These are phyloP conservation scores for Catamblyrhynchus diadema DNA, from an alignment of 2,797 vertebrate genomes.

Conservation along the genomic window DNA sequence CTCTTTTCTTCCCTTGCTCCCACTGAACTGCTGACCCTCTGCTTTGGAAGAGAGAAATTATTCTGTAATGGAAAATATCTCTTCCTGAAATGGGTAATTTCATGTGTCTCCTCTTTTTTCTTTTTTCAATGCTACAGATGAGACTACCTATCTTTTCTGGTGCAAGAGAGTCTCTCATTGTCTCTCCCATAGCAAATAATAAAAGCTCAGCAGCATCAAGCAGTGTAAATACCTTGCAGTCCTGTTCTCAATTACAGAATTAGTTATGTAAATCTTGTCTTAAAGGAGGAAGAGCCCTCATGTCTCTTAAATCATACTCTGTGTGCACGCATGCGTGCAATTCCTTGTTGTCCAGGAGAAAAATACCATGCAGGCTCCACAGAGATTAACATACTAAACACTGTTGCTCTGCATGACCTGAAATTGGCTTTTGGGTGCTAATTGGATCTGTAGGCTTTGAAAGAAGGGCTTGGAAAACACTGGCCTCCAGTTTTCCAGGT, in stretches of 20 bases:
- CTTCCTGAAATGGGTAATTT: not conserved
- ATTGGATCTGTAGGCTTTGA: constrained; percentile 26
- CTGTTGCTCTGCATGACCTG: constrained; percentile 16
- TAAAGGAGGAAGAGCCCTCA: constrained; percentile 12
- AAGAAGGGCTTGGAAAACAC: not conserved
- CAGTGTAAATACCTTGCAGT: constrained; percentile 30
- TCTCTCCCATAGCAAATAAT: not conserved
- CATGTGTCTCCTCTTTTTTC: not conserved
- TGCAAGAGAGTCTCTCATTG: not conserved
- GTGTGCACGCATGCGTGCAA: not conserved
- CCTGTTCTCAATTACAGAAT: constrained; percentile 46
- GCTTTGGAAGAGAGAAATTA: not conserved
- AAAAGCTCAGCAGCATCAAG: not conserved
- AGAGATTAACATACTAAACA: constrained; percentile 55
- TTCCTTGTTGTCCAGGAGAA: constrained; percentile 6
- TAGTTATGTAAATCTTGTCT: constrained; percentile 53
- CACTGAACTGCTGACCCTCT: not conserved
- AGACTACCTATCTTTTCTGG: not conserved
- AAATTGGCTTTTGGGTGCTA: constrained; percentile 28
- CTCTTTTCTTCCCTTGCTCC: not conserved
- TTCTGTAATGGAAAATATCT: not conserved
- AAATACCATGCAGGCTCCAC: not conserved
- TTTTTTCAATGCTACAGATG: not conserved
- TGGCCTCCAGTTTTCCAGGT: not conserved
- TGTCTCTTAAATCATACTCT: constrained; percentile 2